Evolutionary conservation across 2,113 vertebrate genomes (phyloP).

Genomic region (Triplophysa siluroides): DNA sequence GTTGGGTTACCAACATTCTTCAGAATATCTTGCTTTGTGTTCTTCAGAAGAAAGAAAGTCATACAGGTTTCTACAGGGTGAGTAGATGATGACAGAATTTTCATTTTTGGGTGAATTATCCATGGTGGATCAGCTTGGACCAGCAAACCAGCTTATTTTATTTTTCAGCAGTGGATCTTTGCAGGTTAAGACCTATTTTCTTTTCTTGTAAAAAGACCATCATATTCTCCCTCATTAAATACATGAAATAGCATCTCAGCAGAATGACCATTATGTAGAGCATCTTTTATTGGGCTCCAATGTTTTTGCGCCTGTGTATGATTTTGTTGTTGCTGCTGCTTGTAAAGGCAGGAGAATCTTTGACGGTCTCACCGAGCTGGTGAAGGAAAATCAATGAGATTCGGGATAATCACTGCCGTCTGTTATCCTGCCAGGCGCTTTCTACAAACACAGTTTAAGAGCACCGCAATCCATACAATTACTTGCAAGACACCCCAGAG

Average conservation of each 20-base stretch:
- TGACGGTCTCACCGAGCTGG: slow-evolving; percentile 24
- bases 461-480: slow-evolving; percentile 48
- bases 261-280: slow-evolving; percentile 16
- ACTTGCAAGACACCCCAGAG: slow-evolving; percentile 37
- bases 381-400: slow-evolving; percentile 50
- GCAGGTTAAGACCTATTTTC: background rate
- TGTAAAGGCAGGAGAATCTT: slow-evolving; percentile 23
- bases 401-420: slow-evolving; percentile 39
- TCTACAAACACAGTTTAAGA: slow-evolving; percentile 43
- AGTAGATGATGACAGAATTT: no score
- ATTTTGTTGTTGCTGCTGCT: slow-evolving; percentile 36
- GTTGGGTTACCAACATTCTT: no score
- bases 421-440: slow-evolving; percentile 33
- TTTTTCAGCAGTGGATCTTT: no score
- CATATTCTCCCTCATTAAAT: slow-evolving; percentile 17
- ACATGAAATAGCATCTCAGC: background rate
- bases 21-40: no score
- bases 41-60: no score
- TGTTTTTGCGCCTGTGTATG: slow-evolving; percentile 11
- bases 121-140: no score
- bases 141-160: background rate
- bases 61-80: no score
- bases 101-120: no score
- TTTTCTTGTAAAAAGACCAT: background rate
- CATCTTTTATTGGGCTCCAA: slow-evolving; percentile 3